Percentiles rank a stretch among this genome's conserved stretches.
Evolutionary conservation across 2,797 vertebrate species (phyloP).

Genomic region (Alauda arvensis): DNA sequence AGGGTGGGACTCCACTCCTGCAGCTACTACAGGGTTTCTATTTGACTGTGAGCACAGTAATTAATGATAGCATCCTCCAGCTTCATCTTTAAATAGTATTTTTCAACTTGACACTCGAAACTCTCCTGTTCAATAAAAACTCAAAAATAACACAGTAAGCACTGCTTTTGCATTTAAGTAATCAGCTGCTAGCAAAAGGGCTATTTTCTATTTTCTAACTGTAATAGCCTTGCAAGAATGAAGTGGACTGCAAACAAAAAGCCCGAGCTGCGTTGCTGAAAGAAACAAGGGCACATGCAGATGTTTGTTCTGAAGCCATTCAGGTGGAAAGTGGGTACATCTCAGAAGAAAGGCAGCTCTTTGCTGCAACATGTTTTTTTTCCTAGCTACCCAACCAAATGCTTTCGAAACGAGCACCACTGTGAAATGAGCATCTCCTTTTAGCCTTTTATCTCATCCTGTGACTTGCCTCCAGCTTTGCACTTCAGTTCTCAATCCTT

Average conservation of each 20-base stretch:
- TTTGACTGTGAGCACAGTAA: background rate
- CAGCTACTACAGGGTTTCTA: conserved; percentile 1
- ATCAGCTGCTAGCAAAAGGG: background rate
- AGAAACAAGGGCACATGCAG: background rate
- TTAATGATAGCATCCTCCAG: background rate
- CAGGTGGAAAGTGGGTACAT: conserved; percentile 42
- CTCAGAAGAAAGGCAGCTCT: conserved; percentile 7
- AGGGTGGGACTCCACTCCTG: background rate
- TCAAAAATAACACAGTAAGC: background rate
- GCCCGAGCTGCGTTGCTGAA: background rate
- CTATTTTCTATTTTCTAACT: background rate
- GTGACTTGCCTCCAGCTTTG: background rate
- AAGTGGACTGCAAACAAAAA: background rate
- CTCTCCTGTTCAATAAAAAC: background rate
- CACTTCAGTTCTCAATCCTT: background rate
- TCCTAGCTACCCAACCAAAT: background rate
- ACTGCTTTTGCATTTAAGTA: background rate
- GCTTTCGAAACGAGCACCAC: background rate
- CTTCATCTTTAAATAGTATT: background rate
- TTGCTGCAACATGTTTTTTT: background rate
- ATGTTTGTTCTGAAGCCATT: conserved; percentile 46
- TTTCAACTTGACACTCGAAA: background rate
- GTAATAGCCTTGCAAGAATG: background rate
- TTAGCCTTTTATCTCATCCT: background rate
- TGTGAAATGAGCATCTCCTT: background rate